phyloP scores from a whole-genome alignment of 2,113 vertebrate species.

The Agapornis roseicollis region DNA sequence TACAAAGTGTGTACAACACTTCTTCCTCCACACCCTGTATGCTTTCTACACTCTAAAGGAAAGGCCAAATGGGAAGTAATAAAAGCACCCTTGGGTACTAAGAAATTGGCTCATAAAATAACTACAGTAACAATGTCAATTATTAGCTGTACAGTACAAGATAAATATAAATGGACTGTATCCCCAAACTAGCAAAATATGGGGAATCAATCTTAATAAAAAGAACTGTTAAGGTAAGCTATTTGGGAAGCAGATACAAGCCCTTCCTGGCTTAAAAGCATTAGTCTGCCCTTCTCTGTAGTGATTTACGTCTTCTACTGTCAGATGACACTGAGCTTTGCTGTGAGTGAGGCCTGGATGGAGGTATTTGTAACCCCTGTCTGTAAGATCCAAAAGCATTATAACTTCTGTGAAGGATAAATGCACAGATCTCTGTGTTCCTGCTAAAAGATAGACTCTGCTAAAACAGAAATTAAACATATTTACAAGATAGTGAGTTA shows the following conservation, averaged over 20 bases:
- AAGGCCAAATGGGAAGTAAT: constrained; percentile 33
- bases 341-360: constrained; percentile 2
- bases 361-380: constrained; percentile 36
- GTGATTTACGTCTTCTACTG: constrained; percentile 56
- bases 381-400: background rate
- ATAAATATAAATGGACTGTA: constrained; percentile 64
- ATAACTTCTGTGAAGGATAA: constrained; percentile 24
- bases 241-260: constrained; percentile 60
- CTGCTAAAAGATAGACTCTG: constrained; percentile 7
- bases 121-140: constrained; percentile 57
- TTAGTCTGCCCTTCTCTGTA: constrained; percentile 26
- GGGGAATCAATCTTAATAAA: constrained; percentile 70
- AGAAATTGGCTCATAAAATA: constrained; percentile 59
- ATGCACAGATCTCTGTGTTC: constrained; percentile 22
- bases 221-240: constrained; percentile 66
- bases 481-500: constrained; percentile 30
- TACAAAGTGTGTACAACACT: background rate
- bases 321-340: constrained; percentile 21
- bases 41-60: constrained; percentile 1
- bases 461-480: constrained; percentile 37
- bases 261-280: constrained; percentile 45
- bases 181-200: constrained; percentile 53
- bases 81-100: constrained; percentile 33
- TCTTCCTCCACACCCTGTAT: background rate
- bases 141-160: constrained; percentile 60